Evolutionary conservation across 2,797 vertebrate genomes (phyloP).

Genomic region (Eidolon dupreanum): DNA sequence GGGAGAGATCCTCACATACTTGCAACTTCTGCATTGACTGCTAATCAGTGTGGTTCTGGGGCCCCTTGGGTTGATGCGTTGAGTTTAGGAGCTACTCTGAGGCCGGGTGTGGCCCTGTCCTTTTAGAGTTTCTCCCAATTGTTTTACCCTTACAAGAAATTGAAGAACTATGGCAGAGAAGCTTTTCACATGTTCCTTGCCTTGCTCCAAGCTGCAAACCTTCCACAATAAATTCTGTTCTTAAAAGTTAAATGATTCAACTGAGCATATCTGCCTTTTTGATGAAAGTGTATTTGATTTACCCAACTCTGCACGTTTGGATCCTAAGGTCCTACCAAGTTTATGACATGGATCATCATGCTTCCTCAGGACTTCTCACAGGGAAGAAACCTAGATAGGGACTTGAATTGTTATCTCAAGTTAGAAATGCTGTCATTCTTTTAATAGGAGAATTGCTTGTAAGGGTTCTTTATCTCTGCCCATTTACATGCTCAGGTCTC

Average conservation of each 20-base stretch:
- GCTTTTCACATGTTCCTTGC: neutral
- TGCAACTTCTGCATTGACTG: neutral
- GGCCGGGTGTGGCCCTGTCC: neutral
- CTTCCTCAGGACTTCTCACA: neutral
- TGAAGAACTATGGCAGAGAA: conserved; percentile 34
- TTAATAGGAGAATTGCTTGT: neutral
- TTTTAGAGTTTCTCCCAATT: neutral
- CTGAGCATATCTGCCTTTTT: conserved; percentile 1
- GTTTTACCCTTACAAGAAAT: conserved; percentile 51
- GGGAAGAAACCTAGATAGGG: neutral
- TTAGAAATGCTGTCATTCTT: neutral
- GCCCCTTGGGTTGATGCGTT: neutral
- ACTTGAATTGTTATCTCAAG: neutral
- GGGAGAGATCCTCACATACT: neutral
- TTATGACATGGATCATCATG: neutral
- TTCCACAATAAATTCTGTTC: conserved; percentile 9
- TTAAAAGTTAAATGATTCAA: conserved; percentile 26
- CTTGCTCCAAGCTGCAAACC: neutral
- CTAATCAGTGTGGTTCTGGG: neutral
- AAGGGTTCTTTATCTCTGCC: neutral
- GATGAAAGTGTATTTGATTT: neutral
- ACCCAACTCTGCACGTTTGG: neutral
- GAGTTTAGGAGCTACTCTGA: neutral
- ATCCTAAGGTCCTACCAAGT: neutral
- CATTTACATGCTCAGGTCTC: neutral